Evolutionary conservation across 2,797 vertebrate genomes (phyloP).

Genomic region (Tenualosa thibaudeaui): DNA sequence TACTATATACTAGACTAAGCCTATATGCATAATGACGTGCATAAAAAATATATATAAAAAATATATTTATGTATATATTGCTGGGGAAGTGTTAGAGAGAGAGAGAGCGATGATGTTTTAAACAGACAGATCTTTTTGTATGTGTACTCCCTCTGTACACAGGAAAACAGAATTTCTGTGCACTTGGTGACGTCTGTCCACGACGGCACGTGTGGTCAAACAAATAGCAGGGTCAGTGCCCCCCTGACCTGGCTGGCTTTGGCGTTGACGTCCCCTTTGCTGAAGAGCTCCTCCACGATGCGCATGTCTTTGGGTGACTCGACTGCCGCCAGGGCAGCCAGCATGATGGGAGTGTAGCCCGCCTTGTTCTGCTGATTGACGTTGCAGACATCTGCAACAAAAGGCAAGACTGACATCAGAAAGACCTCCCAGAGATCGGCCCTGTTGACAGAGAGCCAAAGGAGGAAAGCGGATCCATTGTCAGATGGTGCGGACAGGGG

Average conservation of each 20-base stretch:
- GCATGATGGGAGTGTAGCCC: constrained; percentile 98
- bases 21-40: neutral
- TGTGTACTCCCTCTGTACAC: neutral
- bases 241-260: constrained; percentile 94
- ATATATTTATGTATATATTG: neutral
- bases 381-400: constrained; percentile 87
- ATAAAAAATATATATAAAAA: neutral
- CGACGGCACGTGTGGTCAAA: neutral
- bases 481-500: constrained; percentile 7
- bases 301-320: constrained; percentile 90
- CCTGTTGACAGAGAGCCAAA: constrained; percentile 34
- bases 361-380: constrained; percentile 99
- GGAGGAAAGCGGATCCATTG: constrained; percentile 40
- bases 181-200: neutral
- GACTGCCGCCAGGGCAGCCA: constrained; percentile 93
- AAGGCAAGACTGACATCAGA: constrained; percentile 45
- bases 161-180: neutral
- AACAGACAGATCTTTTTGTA: neutral
- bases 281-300: constrained; percentile 92
- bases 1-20: neutral
- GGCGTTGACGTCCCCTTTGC: constrained; percentile 94
- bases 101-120: neutral
- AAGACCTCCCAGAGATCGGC: constrained; percentile 34
- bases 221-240: neutral
- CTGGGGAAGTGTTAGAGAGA: neutral